Evolutionary conservation across 2,888 invertebrate species (phyloP), one percentile per base, ranked within the genome.

Genomic region (Seira sanloemensis): DNA sequence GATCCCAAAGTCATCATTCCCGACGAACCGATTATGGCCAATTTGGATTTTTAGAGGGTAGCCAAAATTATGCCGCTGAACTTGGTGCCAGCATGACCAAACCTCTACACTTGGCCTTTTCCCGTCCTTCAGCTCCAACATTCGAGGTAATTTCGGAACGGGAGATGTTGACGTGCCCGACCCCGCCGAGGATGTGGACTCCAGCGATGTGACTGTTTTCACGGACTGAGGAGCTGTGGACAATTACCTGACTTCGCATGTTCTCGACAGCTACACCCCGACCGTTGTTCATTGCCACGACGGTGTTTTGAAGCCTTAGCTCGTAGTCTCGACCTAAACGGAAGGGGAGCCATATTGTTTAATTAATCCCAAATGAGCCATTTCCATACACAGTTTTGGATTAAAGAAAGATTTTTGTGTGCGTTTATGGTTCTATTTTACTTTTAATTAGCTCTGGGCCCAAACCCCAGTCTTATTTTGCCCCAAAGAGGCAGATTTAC

Each of bases 231-330:
- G 95, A 95, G 54, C 95, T 94, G 90, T 97, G 95, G 71, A 98
- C 93, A 91, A 96, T 95, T n/a, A 98, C 91, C 90, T 95, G 96
- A 18, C 97, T 97, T 90, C 98, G 94, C 78, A 98, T 93, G 91
- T 97, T 97, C 91, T 98, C 97, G 16, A 97, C 94, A n/a, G 94
- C 96, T 73, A 99, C 94, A n/a, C 99, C 99, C 90, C 98, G 94
- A 0, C 98, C 98, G 88, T 95, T 95, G 92, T 99, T 99, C 91
- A 96, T 95, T 1, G 95, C 94, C 83, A 99, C 94, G 46, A 94
- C 94, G 0, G 97, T 96, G 90, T 96, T 95, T 0, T 95, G 95
- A 19, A 99, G 93, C 90, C 96, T 96, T 77, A 98, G 92, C 91
- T 98, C 98, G 91, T 95, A 97, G 25, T 94, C 94, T 92, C 96